Evolutionary conservation across 2,888 invertebrate genomes (phyloP).

Genomic region (Mycalesis mineus): DNA sequence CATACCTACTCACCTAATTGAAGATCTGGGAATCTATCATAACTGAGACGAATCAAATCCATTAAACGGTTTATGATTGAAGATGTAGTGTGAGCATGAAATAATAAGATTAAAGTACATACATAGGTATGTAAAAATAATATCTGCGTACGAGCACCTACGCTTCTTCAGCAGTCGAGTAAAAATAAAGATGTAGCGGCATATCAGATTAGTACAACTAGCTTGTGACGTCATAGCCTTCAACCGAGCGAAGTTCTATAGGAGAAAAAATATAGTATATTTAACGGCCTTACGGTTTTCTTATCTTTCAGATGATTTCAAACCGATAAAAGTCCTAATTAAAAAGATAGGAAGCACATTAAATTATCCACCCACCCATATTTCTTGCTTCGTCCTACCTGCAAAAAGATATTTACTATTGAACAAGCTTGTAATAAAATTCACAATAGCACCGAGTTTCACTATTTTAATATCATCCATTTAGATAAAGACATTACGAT

Average conservation of each 20-base stretch:
- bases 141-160: too few species aligned
- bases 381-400: background rate
- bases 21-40: too few species aligned
- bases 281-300: background rate
- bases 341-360: background rate
- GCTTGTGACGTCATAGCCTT: background rate
- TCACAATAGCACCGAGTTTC: background rate
- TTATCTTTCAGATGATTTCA: background rate
- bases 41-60: too few species aligned
- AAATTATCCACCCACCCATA: background rate
- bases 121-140: too few species aligned
- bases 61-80: background rate
- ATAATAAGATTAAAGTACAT: too few species aligned
- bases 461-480: conserved; percentile 11
- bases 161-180: too few species aligned
- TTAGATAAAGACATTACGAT: conserved; percentile 55
- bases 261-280: background rate
- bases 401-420: background rate
- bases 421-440: conserved; percentile 2
- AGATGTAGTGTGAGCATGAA: too few species aligned
- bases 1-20: too few species aligned
- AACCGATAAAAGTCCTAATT: conserved; percentile 4
- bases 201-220: background rate
- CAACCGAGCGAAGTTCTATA: background rate
- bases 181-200: too few species aligned